These are phyloP conservation scores for Decapterus maruadsi DNA, from an alignment of 2,797 vertebrate genomes.

Conservation along the genomic window DNA sequence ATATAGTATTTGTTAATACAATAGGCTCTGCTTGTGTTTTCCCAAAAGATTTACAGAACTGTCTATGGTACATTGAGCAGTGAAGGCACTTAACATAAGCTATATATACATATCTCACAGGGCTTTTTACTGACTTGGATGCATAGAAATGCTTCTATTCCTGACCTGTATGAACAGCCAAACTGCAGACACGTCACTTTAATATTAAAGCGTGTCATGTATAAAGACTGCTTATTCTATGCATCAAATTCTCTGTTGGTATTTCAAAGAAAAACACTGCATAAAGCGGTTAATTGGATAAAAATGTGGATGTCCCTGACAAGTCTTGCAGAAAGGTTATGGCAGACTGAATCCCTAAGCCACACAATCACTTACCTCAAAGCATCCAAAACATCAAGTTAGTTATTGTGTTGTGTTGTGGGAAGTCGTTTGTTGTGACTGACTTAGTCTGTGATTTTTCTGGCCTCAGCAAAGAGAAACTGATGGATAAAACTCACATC, in stretches of 20 bases:
- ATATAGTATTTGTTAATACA: neutral
- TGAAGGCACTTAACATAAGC: conserved; percentile 13
- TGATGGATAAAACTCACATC: conserved; percentile 75
- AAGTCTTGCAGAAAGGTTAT: conserved; percentile 36
- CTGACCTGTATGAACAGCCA: conserved; percentile 18
- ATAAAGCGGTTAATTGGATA: neutral
- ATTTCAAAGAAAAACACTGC: neutral
- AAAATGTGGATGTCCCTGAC: conserved; percentile 1
- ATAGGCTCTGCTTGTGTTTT: neutral
- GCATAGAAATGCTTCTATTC: conserved; percentile 31
- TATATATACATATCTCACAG: conserved; percentile 20
- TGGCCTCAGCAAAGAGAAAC: conserved; percentile 79
- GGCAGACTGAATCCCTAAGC: conserved; percentile 89
- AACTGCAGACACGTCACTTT: conserved; percentile 28
- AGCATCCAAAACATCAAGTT: conserved; percentile 81
- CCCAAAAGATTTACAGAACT: neutral
- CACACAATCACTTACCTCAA: conserved; percentile 94
- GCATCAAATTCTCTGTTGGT: conserved; percentile 9
- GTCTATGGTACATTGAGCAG: neutral
- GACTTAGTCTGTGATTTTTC: conserved; percentile 87
- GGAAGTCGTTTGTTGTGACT: conserved; percentile 74
- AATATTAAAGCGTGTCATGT: conserved; percentile 33
- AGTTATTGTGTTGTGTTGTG: conserved; percentile 69
- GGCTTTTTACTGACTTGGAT: conserved; percentile 10
- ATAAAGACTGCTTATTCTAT: conserved; percentile 16